phyloP scores from a whole-genome alignment of 2,888 invertebrate genomes.

The Neoascia interrupta region DNA sequence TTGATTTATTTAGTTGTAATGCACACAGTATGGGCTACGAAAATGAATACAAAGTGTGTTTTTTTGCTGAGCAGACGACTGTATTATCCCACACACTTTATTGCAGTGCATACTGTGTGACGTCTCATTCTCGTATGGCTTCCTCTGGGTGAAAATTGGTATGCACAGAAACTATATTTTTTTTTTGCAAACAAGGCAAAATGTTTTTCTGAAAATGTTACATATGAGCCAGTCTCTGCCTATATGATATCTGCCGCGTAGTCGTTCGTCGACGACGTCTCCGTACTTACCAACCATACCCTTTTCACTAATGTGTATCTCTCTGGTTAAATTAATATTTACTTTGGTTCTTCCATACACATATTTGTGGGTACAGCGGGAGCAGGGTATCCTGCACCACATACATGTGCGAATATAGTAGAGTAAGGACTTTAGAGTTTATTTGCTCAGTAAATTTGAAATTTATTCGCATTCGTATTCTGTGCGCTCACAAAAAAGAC shows the following conservation, averaged over 20 bases:
- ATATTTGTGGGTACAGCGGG: neutral
- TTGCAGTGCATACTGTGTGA: slow-evolving; percentile 15
- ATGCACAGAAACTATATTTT: slow-evolving; percentile 15
- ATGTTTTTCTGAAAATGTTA: too few species aligned
- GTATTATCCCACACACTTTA: too few species aligned
- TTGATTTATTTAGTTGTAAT: slow-evolving; percentile 17
- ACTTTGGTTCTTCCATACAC: slow-evolving; percentile 33
- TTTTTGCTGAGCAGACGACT: too few species aligned
- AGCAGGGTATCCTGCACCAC: slow-evolving; percentile 22
- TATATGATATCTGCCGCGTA: too few species aligned
- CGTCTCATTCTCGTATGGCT: neutral
- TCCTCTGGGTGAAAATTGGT: slow-evolving; percentile 32
- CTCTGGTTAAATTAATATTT: slow-evolving; percentile 45
- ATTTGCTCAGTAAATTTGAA: too few species aligned
- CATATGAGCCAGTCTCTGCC: slow-evolving; percentile 6
- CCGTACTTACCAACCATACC: too few species aligned
- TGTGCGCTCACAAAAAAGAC: too few species aligned
- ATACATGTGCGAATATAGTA: too few species aligned
- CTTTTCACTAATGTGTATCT: slow-evolving; percentile 21
- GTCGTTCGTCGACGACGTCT: too few species aligned
- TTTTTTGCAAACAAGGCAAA: slow-evolving; percentile 30
- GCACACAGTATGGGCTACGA: neutral
- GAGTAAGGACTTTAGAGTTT: too few species aligned
- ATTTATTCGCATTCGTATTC: too few species aligned
- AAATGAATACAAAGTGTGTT: too few species aligned